Percentiles rank a stretch among this genome's conserved stretches.
phyloP scores from a whole-genome alignment of 2,797 vertebrate genomes.

The Enteromius treurensis region DNA sequence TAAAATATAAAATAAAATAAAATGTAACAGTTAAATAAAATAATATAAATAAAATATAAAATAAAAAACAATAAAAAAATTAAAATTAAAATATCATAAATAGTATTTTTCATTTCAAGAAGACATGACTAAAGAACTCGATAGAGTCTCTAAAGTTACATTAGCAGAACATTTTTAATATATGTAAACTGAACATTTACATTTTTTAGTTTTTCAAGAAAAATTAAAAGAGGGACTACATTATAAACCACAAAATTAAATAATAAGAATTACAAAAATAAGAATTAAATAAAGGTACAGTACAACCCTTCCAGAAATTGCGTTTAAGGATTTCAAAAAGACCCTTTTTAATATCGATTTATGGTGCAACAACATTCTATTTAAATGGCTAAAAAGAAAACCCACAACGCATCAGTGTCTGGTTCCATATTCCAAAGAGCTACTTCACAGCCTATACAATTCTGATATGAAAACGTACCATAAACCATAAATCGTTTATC shows the following conservation, averaged over 20 bases:
- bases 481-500: constrained; percentile 27
- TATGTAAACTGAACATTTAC: neutral
- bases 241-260: neutral
- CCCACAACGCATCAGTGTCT: neutral
- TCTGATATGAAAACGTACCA: neutral
- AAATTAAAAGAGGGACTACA: no score
- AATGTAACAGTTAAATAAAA: no score
- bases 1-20: no score
- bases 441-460: constrained; percentile 9
- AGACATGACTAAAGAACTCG: neutral
- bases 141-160: neutral
- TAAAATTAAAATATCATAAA: neutral
- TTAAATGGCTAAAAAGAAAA: neutral
- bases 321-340: constrained; percentile 22
- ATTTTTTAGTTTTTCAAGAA: no score
- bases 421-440: constrained; percentile 22
- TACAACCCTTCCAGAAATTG: neutral
- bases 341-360: constrained; percentile 16
- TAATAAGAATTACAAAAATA: neutral
- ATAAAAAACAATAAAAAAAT: no score
- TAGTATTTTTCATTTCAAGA: neutral
- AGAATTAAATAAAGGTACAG: neutral
- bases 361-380: neutral
- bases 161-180: neutral
- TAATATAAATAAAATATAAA: no score